Evolutionary conservation across 2,113 vertebrate species (phyloP), one percentile per base, ranked within the genome.

Genomic region (Brachirus orientalis): DNA sequence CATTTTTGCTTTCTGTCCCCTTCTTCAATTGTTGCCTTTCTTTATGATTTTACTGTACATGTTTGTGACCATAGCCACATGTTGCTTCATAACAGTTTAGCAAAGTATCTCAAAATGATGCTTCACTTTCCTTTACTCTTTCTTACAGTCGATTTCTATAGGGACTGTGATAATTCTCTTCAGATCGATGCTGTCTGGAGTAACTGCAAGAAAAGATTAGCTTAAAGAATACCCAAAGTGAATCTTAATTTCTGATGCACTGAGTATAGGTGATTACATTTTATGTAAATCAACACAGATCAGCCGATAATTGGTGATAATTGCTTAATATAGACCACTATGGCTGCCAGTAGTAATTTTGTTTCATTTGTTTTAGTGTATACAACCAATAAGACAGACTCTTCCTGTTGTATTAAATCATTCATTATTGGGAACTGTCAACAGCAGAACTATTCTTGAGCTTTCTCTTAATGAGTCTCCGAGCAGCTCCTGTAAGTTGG

Each of bases 281-380:
- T 48, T 33, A 52, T 56, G 11, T 56, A 65, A 69, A 69, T 63
- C 55, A 81, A 61, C 50, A 57, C 8, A 4, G 56, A 63, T 63
- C 19, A 53, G 47, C 40, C 57, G 18, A 62, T 61, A 61, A 83
- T 73, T 41, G 71, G 28, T 44, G 48, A 70, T 64, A 68, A 76
- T 70, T 60, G 51, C 22, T 59, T 17, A 28, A 13, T 11, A 40
- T 10, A 36, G 38, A 57, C n/a, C 11, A 2, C 20, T 18, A 13
- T 3, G 22, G 40, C 22, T 59, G 12, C 44, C 52, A 72, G 14
- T 43, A 41, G n/a, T 19, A 43, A 56, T 36, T 52, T 17, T 28
- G 0, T 22, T 62, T 37, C 35, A 45, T 20, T 67, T 53, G 36
- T 35, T 4, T 6, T 9, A 50, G 3, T 54, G 36, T 20, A 68